Evolutionary conservation across 2,888 invertebrate species (phyloP), one percentile per base, ranked within the genome.

Genomic region (Pseudococcus longispinus): DNA sequence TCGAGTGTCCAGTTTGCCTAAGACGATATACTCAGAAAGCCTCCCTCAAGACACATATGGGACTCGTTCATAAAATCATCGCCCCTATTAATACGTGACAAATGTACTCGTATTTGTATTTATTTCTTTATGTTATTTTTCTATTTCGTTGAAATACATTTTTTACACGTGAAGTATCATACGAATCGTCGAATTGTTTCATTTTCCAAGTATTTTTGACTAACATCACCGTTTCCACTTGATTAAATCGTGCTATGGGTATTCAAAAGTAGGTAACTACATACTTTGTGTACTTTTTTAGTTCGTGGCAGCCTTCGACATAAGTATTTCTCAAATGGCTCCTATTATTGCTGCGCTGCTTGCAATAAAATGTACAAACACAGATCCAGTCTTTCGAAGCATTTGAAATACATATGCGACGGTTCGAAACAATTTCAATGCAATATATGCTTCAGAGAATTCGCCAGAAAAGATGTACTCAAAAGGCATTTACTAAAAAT

Each of bases 341-440:
- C 93, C 1, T 92, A 92, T 89, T 93, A 93, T 90, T 92, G 93
- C 88, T 94, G 94, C 88, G 92, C 92, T 70, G 91, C 93, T 89
- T 94, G 93, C 90, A 20, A n/a, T 70, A 87, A 83, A 85, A 74
- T 60, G 4, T 88, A 87, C 74, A 88, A 87, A 32, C 88, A 88
- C n/a, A 83, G 80, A 87, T 60, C 84, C 23, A 88, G 87, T 65
- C 83, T 88, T 55, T 77, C 87, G 55, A 83, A 87, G 18, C 88
- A 88, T 85, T 32, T 85, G 80, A 89, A 89, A 37, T 88, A 89
- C 87, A 90, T 90, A 85, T 91, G 91, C 80, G 90, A 90, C 18
- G 89, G 89, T 83, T 90, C 90, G 88, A 91, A 91, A 15, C 90
- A 89, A 83, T 91, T 91, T 87, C 87, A 88, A 44, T 91, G 91